Evolutionary conservation across 2,113 vertebrate genomes (phyloP), one percentile per base, ranked within the genome.

Genomic region (Steatornis caripensis): DNA sequence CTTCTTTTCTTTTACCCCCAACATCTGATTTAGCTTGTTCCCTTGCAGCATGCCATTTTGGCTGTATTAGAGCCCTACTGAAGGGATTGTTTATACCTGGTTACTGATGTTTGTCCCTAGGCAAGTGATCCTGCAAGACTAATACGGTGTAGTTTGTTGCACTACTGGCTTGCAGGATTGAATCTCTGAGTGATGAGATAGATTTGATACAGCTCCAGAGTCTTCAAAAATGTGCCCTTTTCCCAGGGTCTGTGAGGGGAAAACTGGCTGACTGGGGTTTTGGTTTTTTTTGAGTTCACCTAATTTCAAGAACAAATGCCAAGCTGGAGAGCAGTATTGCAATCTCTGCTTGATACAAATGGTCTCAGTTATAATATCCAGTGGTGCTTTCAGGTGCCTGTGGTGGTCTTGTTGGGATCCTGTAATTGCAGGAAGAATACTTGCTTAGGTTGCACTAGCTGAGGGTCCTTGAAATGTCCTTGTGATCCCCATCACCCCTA

Each of bases 281-380:
- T 39, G 12, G 13, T 6, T 3, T 45, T 51, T 58, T 58, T 61
- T 23, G 29, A 37, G 26, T 54, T 70, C 30, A 60, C 26, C 30
- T 64, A 10, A 26, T 61, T 79, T 55, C 15, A 68, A 65, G 36
- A 49, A 8, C 17, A 71, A 15, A 7, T 12, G 66, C 46, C 18
- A 12, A 10, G 23, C 9, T 65, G 32, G 71, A 65, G 49, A 45
- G 65, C 36, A 39, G 10, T 36, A 20, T 69, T 34, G 4, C 51
- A 26, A 0, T 53, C 30, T 37, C 37, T 49, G 15, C 45, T 54
- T 22, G 37, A 4, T 46, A 7, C 6, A 9, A 5, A 37, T 14
- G n/a, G 11, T 60, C 15, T 36, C 4, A 16, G 4, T 11, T 36
- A 2, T 4, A 5, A 5, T 17, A 5, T 1, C 6, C 5, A 7